Evolutionary conservation across 2,888 invertebrate species (phyloP), one percentile per base, ranked within the genome.

Genomic region (Bhutanitis thaidina): DNA sequence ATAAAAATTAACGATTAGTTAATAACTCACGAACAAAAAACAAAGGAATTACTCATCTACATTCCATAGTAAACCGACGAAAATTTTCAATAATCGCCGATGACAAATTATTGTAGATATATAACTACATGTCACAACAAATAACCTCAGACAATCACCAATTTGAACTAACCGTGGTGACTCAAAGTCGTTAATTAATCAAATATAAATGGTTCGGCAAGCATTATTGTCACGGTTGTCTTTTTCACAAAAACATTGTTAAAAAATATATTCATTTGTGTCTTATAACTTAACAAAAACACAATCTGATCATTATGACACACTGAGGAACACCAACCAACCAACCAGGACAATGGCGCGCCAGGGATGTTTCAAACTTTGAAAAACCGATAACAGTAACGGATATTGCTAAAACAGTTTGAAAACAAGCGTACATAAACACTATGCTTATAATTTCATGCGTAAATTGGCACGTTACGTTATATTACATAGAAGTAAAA

Each of bases 161-260:
- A 77, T 80, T 85, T 70, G 61, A 78, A 82, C 89, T 85, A 70
- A 90, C 89, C 88, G 87, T 85, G 83, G 73, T 84, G 86, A 86
- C 81, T 81, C 80, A 78, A 80, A 74, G 72, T 67, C 73, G 70
- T 68, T 70, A 75, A 70, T 80, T 78, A 86, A 65, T 82, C 85
- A 62, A 81, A 82, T 84, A 84, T 80, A 85, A 81, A 80, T 75
- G 76, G 76, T 80, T 82, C 84, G 78, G 80, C 87, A 85, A 80
- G 74, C 89, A 89, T 89, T 89, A 89, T 89, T 87, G 85, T 86
- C 89, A 80, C 80, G 77, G 74, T 79, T 78, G 55, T 69, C 72
- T 72, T 60, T 72, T 74, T 58, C 73, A 76, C 75, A 74, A 80
- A 72, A 77, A 77, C 71, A 72, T 72, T 69, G 57, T 63, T 81